A percentile compares a stretch with the other conserved stretches of the same genome.
These are phyloP conservation scores for Zeus faber DNA, from an alignment of 2,113 vertebrate genomes.

Conservation along the genomic window DNA sequence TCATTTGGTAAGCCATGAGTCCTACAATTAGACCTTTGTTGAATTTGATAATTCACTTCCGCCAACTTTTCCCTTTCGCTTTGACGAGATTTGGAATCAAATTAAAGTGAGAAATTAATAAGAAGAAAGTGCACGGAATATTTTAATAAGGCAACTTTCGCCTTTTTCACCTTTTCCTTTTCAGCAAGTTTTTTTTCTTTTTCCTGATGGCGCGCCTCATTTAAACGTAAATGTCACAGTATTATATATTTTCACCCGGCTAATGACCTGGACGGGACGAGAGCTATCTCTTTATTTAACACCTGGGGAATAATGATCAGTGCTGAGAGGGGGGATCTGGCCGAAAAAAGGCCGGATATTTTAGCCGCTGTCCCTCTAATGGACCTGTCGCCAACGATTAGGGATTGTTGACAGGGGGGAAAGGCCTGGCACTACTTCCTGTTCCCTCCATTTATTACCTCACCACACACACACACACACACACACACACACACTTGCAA, in stretches of 20 bases:
- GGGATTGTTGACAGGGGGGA: slow-evolving; percentile 59
- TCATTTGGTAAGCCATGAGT: no score
- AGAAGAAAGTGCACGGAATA: no score
- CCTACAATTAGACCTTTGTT: no score
- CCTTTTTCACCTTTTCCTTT: no score
- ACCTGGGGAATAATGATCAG: slow-evolving; percentile 58
- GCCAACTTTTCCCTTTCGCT: no score
- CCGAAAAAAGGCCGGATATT: slow-evolving; percentile 55
- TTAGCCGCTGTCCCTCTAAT: slow-evolving; percentile 59
- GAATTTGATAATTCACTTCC: no score
- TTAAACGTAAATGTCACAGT: slow-evolving; percentile 43
- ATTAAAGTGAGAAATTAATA: no score
- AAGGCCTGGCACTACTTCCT: slow-evolving; percentile 48
- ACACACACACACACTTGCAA: slow-evolving; percentile 20
- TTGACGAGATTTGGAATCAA: no score
- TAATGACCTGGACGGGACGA: slow-evolving; percentile 40
- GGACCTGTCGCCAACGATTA: slow-evolving; percentile 63
- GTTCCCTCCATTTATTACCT: slow-evolving; percentile 47
- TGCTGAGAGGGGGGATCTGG: slow-evolving; percentile 49
- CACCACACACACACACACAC: slow-evolving; percentile 21
- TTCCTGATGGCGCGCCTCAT: slow-evolving; percentile 6
- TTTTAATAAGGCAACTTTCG: no score
- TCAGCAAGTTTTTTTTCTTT: slow-evolving; percentile 24
- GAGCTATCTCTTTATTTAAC: slow-evolving; percentile 46
- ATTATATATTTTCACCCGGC: slow-evolving; percentile 43